Evolutionary conservation across 2,888 invertebrate genomes (phyloP).

Genomic region (Lagria hirta): DNA sequence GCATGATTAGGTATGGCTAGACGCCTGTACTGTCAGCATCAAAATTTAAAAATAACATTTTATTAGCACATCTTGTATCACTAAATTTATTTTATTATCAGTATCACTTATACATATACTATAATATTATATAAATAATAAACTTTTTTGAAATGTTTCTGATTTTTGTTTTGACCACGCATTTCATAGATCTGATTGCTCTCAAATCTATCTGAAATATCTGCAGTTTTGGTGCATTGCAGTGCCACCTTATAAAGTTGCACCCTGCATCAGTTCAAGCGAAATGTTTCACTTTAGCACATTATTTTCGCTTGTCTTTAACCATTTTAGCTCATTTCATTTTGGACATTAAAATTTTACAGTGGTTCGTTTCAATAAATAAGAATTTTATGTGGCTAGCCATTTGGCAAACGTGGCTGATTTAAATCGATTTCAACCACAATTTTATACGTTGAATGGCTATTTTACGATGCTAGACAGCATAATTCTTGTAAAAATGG

Average conservation of each 20-base stretch:
- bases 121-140: too few species aligned
- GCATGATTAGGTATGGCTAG: too few species aligned
- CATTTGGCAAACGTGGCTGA: conserved; percentile 18
- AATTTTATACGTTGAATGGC: conserved; percentile 17
- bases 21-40: too few species aligned
- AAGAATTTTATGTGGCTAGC: conserved; percentile 14
- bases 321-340: too few species aligned
- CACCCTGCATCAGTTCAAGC: neutral
- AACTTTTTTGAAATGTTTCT: conserved; percentile 17
- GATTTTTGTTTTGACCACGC: too few species aligned
- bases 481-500: conserved; percentile 14
- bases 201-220: conserved; percentile 21
- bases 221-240: conserved; percentile 27
- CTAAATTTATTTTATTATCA: conserved; percentile 28
- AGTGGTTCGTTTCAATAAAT: conserved; percentile 15
- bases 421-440: conserved; percentile 17
- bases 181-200: too few species aligned
- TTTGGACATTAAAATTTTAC: conserved; percentile 11
- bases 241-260: conserved; percentile 22
- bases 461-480: conserved; percentile 18
- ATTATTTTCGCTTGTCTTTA: conserved; percentile 1
- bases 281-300: neutral
- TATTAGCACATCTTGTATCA: conserved; percentile 22
- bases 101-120: conserved; percentile 27
- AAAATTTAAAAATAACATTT: too few species aligned